These are phyloP conservation scores for Aethina tumida DNA, from an alignment of 1,140 invertebrate species.

Conservation along the genomic window DNA sequence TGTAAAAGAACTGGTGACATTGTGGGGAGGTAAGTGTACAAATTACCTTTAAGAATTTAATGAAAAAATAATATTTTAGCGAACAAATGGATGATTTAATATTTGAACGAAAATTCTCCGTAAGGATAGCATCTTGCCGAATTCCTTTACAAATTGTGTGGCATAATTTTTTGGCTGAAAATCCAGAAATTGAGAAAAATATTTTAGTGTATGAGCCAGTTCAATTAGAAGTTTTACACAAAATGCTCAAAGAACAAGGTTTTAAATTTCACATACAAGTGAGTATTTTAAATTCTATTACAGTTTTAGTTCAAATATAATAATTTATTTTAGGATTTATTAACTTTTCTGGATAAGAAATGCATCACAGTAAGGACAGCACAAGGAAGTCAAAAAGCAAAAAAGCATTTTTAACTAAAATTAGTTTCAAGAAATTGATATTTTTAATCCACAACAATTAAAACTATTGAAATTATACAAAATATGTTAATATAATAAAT, in stretches of 20 bases:
- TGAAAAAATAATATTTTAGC: constrained; percentile 30
- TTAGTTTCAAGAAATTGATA: too few relatives aligned
- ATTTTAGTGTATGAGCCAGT: constrained; percentile 46
- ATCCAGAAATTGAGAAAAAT: constrained; percentile 37
- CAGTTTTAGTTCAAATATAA: constrained; percentile 4
- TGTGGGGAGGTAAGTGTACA: constrained; percentile 5
- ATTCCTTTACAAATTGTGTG: constrained; percentile 46
- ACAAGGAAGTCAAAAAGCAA: constrained; percentile 19
- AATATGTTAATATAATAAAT: too few relatives aligned
- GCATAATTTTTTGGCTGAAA: constrained; percentile 42
- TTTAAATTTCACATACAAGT: constrained; percentile 47
- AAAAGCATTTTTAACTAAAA: constrained; percentile 2
- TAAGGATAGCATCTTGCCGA: constrained; percentile 31
- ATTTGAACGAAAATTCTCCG: constrained; percentile 31
- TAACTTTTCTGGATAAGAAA: constrained; percentile 45
- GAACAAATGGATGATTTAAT: constrained; percentile 32
- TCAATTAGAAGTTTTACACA: constrained; percentile 44
- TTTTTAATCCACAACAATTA: too few relatives aligned
- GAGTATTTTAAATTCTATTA: constrained; percentile 13
- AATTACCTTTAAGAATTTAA: background rate
- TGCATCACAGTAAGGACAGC: constrained; percentile 45
- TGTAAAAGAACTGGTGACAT: constrained; percentile 9
- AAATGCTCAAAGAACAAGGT: constrained; percentile 38
- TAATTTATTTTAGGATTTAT: constrained; percentile 39
- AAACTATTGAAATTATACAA: too few relatives aligned